phyloP scores from a whole-genome alignment of 1,140 invertebrate genomes.

The Parasteatoda tepidariorum region DNA sequence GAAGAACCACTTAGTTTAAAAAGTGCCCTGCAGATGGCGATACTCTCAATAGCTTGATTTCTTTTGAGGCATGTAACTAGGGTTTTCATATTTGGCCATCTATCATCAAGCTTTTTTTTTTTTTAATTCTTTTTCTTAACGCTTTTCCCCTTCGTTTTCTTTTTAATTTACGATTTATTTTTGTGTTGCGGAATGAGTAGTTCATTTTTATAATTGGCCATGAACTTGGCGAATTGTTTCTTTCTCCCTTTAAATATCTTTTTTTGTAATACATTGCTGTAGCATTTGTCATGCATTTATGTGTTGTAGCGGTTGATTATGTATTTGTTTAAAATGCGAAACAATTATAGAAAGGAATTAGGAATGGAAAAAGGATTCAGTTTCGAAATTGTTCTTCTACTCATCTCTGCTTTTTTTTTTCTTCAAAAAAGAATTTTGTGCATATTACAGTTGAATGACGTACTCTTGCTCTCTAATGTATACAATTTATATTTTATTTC shows the following conservation, averaged over 20 bases:
- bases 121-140: neutral
- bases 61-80: conserved; percentile 28
- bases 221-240: conserved; percentile 42
- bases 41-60: conserved; percentile 51
- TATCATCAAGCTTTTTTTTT: conserved; percentile 36
- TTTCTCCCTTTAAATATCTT: neutral
- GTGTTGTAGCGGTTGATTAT: too few species aligned
- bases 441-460: too few species aligned
- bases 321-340: too few species aligned
- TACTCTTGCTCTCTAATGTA: too few species aligned
- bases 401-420: too few species aligned
- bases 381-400: too few species aligned
- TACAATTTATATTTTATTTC: too few species aligned
- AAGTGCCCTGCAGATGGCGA: conserved; percentile 57
- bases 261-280: too few species aligned
- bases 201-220: conserved; percentile 47
- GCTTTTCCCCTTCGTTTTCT: neutral
- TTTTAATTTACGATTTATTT: conserved; percentile 27
- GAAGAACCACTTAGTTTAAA: conserved; percentile 54
- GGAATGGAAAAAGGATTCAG: too few species aligned
- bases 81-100: conserved; percentile 60
- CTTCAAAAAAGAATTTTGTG: too few species aligned
- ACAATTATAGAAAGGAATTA: too few species aligned
- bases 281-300: too few species aligned
- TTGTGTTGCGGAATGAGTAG: neutral